Evolutionary conservation across 2,797 vertebrate species (phyloP).

Genomic region (Coracias cyanogaster): DNA sequence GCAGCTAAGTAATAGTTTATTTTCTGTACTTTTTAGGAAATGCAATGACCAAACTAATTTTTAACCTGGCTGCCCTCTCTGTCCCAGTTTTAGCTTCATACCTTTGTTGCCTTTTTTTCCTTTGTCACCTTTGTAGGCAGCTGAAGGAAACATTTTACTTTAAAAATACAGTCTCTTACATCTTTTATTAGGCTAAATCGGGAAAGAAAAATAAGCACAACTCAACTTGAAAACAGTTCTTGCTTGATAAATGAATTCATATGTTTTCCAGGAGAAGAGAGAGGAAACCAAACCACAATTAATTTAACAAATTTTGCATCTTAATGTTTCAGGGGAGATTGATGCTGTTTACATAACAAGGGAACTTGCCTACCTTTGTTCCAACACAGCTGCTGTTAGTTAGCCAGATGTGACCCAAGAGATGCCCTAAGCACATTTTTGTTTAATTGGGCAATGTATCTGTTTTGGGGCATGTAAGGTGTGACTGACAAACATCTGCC

Average conservation of each 20-base stretch:
- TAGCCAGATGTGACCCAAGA: constrained; percentile 45
- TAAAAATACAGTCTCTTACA: neutral
- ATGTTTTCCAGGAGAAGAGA: neutral
- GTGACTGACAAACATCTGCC: constrained; percentile 34
- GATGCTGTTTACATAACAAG: constrained; percentile 25
- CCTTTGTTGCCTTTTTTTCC: neutral
- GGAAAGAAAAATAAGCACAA: neutral
- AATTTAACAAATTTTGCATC: constrained; percentile 22
- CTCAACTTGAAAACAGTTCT: neutral
- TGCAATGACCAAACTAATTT: neutral
- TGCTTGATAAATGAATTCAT: neutral
- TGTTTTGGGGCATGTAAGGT: constrained; percentile 24
- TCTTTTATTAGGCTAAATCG: neutral
- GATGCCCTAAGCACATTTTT: neutral
- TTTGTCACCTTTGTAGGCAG: neutral
- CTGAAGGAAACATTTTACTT: neutral
- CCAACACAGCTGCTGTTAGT: constrained; percentile 3
- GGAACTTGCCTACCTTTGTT: constrained; percentile 25
- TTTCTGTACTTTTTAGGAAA: neutral
- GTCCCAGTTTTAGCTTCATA: neutral
- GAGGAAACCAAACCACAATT: neutral
- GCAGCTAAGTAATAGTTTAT: neutral
- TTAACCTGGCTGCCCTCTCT: neutral
- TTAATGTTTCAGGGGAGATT: constrained; percentile 11
- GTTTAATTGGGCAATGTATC: constrained; percentile 34